Conservation (phyloP, 2,113 vertebrate genomes). For the Eulemur rufifrons region DNA sequence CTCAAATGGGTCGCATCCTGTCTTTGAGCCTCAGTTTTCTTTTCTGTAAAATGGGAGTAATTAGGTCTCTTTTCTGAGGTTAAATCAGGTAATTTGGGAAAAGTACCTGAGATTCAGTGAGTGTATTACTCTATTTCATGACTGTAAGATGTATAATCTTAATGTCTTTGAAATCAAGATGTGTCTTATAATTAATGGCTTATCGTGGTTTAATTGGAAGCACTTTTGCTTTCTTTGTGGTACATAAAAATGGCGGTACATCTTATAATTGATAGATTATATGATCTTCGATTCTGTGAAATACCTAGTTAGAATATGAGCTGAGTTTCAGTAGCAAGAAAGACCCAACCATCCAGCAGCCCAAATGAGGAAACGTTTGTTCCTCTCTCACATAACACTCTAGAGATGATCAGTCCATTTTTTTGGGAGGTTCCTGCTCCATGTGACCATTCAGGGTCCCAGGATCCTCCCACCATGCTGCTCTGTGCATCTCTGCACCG, state of each 20-base stretch:
- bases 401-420: not conserved
- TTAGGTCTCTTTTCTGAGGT: not conserved
- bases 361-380: not conserved
- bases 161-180: conserved; percentile 38
- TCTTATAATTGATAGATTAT: not conserved
- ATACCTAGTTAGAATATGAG: not conserved
- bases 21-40: not conserved
- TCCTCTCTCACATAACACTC: not conserved
- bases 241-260: not conserved
- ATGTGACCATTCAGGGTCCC: not conserved
- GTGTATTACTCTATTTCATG: not conserved
- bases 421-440: not conserved
- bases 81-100: not conserved
- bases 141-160: not conserved
- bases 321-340: not conserved
- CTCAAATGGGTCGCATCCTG: not conserved
- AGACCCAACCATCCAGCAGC: not conserved
- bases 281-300: not conserved
- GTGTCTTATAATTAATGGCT: not conserved
- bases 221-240: not conserved
- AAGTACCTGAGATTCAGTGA: not conserved
- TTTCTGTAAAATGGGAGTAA: not conserved
- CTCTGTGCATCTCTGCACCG: not conserved
- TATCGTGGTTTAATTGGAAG: not conserved
- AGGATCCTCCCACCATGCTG: not conserved